These are phyloP conservation scores for Kryptolebias marmoratus DNA, from an alignment of 2,113 vertebrate species.

Conservation along the genomic window DNA sequence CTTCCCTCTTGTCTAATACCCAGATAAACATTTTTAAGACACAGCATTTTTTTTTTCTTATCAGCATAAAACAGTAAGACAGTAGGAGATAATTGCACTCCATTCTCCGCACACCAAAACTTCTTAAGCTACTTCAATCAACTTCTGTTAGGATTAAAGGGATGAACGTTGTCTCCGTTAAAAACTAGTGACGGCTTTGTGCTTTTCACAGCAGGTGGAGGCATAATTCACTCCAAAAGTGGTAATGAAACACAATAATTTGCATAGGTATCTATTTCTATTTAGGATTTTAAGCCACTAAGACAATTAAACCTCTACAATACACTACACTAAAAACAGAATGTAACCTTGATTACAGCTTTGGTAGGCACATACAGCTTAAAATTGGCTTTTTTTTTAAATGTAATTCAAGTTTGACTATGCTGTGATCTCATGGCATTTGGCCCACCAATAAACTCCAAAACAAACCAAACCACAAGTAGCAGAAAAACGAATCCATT, in stretches of 20 bases:
- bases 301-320: background rate
- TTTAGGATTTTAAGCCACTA: background rate
- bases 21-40: constrained; percentile 63
- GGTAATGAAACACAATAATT: background rate
- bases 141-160: constrained; percentile 54
- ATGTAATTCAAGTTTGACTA: background rate
- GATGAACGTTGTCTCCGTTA: constrained; percentile 57
- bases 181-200: constrained; percentile 20
- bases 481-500: constrained; percentile 6
- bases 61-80: constrained; percentile 63
- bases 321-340: background rate
- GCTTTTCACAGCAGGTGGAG: constrained; percentile 37
- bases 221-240: constrained; percentile 23
- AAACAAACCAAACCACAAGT: background rate
- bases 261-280: background rate
- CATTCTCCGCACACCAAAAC: constrained; percentile 44
- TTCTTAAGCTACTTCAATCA: constrained; percentile 57
- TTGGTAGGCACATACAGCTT: background rate
- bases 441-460: background rate
- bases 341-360: background rate
- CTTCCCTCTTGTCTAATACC: constrained; percentile 59
- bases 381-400: background rate
- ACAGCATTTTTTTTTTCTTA: constrained; percentile 34
- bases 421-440: background rate
- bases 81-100: constrained; percentile 64